Percentiles rank a stretch among this genome's conserved stretches.
Evolutionary conservation across 2,888 invertebrate species (phyloP).

Genomic region (Lochmaea crataegi): DNA sequence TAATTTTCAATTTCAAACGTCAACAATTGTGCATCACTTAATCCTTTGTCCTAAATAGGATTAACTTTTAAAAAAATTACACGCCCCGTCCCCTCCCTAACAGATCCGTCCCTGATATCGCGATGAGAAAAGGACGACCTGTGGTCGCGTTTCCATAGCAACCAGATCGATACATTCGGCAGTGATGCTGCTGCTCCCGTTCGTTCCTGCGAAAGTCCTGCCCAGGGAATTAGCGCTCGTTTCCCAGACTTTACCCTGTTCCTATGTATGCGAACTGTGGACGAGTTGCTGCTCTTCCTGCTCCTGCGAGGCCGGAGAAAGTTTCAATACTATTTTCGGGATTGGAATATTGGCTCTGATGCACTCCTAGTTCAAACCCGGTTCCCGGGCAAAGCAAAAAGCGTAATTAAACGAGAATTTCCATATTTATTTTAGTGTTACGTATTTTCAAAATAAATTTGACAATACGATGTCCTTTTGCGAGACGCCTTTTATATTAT

Average conservation of each 20-base stretch:
- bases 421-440: no score
- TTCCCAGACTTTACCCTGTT: conserved; percentile 49
- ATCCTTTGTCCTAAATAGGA: not conserved
- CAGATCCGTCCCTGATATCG: not conserved
- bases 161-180: conserved; percentile 57
- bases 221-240: conserved; percentile 54
- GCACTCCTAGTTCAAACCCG: conserved; percentile 8
- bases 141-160: conserved; percentile 49
- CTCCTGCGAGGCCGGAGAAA: conserved; percentile 38
- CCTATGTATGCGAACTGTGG: conserved; percentile 28
- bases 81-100: not conserved
- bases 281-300: conserved; percentile 23
- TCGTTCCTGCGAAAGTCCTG: conserved; percentile 37
- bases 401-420: no score
- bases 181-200: conserved; percentile 40
- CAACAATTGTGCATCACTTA: not conserved
- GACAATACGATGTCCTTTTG: no score
- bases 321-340: conserved; percentile 52
- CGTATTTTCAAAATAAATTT: no score
- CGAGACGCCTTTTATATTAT: no score
- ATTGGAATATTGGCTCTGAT: conserved; percentile 25
- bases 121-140: conserved; percentile 43
- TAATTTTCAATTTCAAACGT: not conserved
- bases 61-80: not conserved
- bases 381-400: conserved; percentile 8